Base-by-base conservation (phyloP, 2,888 invertebrate species). In the Rhorus exstirpatorius region DNA sequence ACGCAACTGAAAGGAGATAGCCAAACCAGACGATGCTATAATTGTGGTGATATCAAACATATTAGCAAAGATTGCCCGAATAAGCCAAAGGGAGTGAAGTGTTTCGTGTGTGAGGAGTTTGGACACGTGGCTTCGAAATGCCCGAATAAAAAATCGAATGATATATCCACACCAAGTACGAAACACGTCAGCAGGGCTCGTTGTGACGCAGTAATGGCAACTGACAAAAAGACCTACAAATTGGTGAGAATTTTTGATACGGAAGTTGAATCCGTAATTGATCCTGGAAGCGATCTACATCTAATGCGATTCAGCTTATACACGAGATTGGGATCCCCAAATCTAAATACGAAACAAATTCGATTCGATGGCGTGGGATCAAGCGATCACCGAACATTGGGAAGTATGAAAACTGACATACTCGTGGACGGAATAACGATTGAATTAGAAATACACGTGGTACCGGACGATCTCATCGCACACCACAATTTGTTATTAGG, bases 211-310 rank as follows among this genome's bases (percentile, higher is more conserved):
- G 8, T 35, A 19, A 38, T n/a, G 17, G 17, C 19, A 60, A 4
- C n/a, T n/a, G n/a, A n/a, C n/a, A n/a, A n/a, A n/a, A n/a, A n/a
- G n/a, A n/a, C n/a, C n/a, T n/a, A n/a, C n/a, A n/a, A n/a, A n/a
- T n/a, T n/a, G n/a, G n/a, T n/a, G n/a, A n/a, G n/a, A n/a, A 65
- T 80, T 21, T 12, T 51, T 0, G 65, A 70, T 1, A 74, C 58
- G 38, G 12, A 68, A 35, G 14, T 60, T 8, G 68, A 79, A 3
- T 71, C 72, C 0, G 24, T 81, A 7, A 78, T 78, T 10, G 81
- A 83, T 10, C 49, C 70, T 0, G 79, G 44, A 3, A 79, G 79
- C 46, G n/a, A n/a, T n/a, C n/a, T n/a, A n/a, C n/a, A n/a, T n/a
- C n/a, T n/a, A n/a, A n/a, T n/a, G n/a, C n/a, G n/a, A n/a, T n/a